A percentile compares a stretch with the other conserved stretches of the same genome.
Conservation (phyloP, 2,113 vertebrate species). For the Anthoscopus minutus region DNA sequence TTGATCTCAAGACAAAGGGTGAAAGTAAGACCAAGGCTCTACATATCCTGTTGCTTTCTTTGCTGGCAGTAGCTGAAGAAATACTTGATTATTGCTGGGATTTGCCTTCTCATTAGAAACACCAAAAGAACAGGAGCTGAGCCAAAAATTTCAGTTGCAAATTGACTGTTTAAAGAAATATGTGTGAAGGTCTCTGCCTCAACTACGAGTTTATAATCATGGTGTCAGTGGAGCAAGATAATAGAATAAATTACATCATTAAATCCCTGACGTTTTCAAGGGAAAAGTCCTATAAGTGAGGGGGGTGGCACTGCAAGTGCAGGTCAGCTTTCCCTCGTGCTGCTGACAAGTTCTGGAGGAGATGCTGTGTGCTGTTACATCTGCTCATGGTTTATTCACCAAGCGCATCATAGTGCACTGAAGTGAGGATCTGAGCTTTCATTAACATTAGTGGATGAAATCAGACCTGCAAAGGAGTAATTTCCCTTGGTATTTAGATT, state of each 20-base stretch:
- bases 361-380: not conserved
- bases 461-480: not conserved
- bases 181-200: not conserved
- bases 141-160: conserved; percentile 2
- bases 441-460: not conserved
- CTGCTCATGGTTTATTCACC: not conserved
- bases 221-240: not conserved
- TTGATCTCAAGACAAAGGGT: conserved; percentile 41
- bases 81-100: not conserved
- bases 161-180: conserved; percentile 16
- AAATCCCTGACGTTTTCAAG: not conserved
- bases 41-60: not conserved
- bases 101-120: conserved; percentile 11
- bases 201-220: not conserved
- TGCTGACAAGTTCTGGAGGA: not conserved
- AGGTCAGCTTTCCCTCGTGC: not conserved
- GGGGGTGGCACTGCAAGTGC: not conserved
- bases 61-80: not conserved
- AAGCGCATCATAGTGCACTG: not conserved
- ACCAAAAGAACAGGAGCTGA: not conserved
- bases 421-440: not conserved
- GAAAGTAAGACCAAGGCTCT: not conserved
- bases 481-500: not conserved
- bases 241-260: not conserved
- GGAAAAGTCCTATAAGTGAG: not conserved